These are phyloP conservation scores for Strigamia crassipes DNA, from an alignment of 2,888 invertebrate genomes.

Conservation along the genomic window DNA sequence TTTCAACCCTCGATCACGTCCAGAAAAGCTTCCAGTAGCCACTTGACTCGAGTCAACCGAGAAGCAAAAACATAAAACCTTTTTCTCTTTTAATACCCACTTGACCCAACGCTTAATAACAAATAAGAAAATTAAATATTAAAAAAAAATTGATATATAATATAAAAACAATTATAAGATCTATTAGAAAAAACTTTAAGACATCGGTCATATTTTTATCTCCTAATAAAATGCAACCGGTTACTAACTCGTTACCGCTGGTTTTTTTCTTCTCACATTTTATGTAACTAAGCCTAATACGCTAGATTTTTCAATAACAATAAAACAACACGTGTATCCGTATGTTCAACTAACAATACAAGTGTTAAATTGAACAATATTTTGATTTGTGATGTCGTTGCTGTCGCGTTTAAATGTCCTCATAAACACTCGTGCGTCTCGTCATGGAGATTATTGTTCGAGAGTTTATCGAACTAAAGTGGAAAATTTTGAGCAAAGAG, in stretches of 20 bases:
- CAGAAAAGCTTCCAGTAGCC: not conserved
- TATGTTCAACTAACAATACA: not conserved
- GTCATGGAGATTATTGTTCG: not conserved
- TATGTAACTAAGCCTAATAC: too few relatives aligned
- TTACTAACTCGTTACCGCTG: not conserved
- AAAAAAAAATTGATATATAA: not conserved
- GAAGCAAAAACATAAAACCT: not conserved
- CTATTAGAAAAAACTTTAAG: not conserved
- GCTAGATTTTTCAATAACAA: too few relatives aligned
- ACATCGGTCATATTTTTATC: not conserved
- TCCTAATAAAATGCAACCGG: not conserved
- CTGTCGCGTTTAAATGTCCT: not conserved
- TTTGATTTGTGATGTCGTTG: too few relatives aligned
- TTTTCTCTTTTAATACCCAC: not conserved
- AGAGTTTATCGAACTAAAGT: not conserved
- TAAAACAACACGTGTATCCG: not conserved
- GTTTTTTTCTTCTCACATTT: not conserved
- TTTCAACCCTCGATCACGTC: slow-evolving; percentile 22
- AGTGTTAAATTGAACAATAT: too few relatives aligned
- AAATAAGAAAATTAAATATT: not conserved
- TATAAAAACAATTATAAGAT: not conserved
- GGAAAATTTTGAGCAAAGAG: slow-evolving; percentile 4
- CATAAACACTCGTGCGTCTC: not conserved
- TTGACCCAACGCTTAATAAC: slow-evolving; percentile 8
- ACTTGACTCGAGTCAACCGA: not conserved